Base-by-base conservation (phyloP, 2,888 invertebrate genomes). In the Drosophila austrosaltans region DNA sequence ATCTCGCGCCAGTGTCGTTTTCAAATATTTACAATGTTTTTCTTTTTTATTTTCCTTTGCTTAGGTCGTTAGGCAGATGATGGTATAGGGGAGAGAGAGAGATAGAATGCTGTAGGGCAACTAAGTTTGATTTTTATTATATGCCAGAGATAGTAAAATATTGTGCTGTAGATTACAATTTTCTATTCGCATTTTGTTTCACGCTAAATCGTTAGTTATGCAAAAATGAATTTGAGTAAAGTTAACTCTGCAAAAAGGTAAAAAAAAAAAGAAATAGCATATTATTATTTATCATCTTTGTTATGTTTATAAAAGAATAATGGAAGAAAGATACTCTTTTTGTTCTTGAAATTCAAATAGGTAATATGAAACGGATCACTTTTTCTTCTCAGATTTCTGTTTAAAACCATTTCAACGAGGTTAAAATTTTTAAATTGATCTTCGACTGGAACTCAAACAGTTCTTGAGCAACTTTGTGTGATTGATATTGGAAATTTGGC, bases 1-100 rank as follows among this genome's bases (percentile, higher is more conserved):
- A 67, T 48, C 25, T 48, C 48, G 48, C 48, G 66, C 59, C 65
- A 81, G 70, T 70, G 80, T 72, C 86, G 53, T 63, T 68, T 74
- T 74, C 69, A 76, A 72, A 72, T 81, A 77, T 86, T 86, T 75
- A 82, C 69, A 74, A 77, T 82, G 70, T 58, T 48, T 57, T 54
- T 53, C 36, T 36, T 36, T 58, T 36, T 16, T 53, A 10, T 62
- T 63, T 39, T 28, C 16, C 44, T 58, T 54, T 54, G 44, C 53
- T 42, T 22, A 62, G 30, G 72, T 65, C 53, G 39, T 40, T 39
- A 63, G 16, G 39, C 39, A 40, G 48, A 48, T 48, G 48, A 48
- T 48, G 48, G 42, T 3, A 10, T 22, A 1, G 22, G 22, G 48
- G 22, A 10, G 16, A 1, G 6, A 20, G 44, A 8, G 3, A 8